Evolutionary conservation across 2,888 invertebrate genomes (phyloP).

Genomic region (Octodonta nipae): DNA sequence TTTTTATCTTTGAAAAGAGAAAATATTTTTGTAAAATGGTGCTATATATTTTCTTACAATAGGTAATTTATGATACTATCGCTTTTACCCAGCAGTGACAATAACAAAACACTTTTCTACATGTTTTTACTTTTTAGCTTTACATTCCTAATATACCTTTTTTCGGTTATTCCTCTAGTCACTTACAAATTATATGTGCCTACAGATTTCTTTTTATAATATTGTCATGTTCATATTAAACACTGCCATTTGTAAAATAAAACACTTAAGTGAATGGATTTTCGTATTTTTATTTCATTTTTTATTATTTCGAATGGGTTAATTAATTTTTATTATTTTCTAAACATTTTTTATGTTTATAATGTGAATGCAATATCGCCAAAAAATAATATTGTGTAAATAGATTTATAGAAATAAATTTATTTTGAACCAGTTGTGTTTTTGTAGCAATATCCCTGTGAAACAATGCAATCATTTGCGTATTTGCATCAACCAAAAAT

Average conservation of each 20-base stretch:
- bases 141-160: conserved; percentile 10
- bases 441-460: too few relatives aligned
- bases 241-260: conserved; percentile 35
- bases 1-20: too few relatives aligned
- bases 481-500: too few relatives aligned
- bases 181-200: conserved; percentile 21
- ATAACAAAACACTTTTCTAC: conserved; percentile 6
- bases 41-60: conserved; percentile 23
- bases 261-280: conserved; percentile 13
- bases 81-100: conserved; percentile 20
- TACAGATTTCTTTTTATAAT: conserved; percentile 7
- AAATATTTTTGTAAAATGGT: conserved; percentile 29
- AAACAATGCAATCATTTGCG: too few relatives aligned
- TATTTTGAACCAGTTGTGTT: too few relatives aligned
- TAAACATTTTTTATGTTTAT: too few relatives aligned
- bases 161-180: conserved; percentile 11
- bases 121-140: conserved; percentile 7
- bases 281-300: conserved; percentile 10
- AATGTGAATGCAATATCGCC: too few relatives aligned
- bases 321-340: too few relatives aligned
- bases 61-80: conserved; percentile 19
- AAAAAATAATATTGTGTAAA: conserved; percentile 10
- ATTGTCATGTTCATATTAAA: conserved; percentile 16
- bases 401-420: conserved; percentile 11
- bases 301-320: too few relatives aligned